Percentiles rank a stretch among this genome's conserved stretches.
Conservation (phyloP, 1,140 invertebrate genomes). For the Conopomorpha cramerella region DNA sequence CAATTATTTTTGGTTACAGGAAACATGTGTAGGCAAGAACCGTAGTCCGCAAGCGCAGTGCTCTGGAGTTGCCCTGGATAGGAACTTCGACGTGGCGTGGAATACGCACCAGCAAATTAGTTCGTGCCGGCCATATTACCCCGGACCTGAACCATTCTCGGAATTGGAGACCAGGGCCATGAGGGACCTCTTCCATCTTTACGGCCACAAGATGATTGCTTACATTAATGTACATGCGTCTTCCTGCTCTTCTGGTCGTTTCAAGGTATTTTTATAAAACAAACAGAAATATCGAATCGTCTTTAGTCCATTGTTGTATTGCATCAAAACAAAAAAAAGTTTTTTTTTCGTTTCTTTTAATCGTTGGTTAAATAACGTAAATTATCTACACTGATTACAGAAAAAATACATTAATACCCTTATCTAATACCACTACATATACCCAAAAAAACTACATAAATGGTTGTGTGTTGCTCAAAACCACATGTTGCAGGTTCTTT, state of each 20-base stretch:
- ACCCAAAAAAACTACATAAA: too few species aligned
- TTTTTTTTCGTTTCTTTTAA: too few species aligned
- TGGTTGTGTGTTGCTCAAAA: too few species aligned
- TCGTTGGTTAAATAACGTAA: too few species aligned
- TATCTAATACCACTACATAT: too few species aligned
- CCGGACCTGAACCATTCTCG: constrained; percentile 72
- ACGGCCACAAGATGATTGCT: constrained; percentile 30
- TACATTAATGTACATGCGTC: constrained; percentile 33
- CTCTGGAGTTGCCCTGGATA: constrained; percentile 64
- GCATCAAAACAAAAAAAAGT: too few species aligned
- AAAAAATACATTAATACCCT: too few species aligned
- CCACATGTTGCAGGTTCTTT: too few species aligned
- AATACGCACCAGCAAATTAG: constrained; percentile 56
- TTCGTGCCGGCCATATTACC: constrained; percentile 71
- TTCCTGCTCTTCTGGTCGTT: constrained; percentile 9
- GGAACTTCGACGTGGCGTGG: constrained; percentile 71
- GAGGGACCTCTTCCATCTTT: constrained; percentile 47
- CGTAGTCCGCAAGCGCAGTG: constrained; percentile 53
- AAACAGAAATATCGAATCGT: too few species aligned
- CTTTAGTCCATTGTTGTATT: too few species aligned
- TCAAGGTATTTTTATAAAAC: constrained; percentile 29
- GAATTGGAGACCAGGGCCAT: constrained; percentile 72
- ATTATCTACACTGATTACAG: too few species aligned
- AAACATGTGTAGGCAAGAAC: constrained; percentile 64
- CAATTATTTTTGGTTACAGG: too few species aligned